A percentile compares a stretch with the other conserved stretches of the same genome.
Evolutionary conservation across 2,113 vertebrate genomes (phyloP).

Genomic region (Podarcis raffonei): DNA sequence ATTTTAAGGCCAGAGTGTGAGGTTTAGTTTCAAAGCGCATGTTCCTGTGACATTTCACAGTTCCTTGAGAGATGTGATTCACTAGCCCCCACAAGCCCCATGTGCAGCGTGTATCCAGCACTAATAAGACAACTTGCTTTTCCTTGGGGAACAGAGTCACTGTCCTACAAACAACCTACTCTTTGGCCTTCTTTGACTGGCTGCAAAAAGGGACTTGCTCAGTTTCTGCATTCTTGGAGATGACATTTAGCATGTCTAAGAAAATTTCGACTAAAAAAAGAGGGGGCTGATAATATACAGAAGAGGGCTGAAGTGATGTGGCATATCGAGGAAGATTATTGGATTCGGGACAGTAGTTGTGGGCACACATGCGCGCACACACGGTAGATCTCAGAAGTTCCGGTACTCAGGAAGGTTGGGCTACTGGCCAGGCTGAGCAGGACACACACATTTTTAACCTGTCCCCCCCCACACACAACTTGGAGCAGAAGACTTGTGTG

Average conservation of each 20-base stretch:
- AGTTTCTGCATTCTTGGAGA: not conserved
- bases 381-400: too few species aligned
- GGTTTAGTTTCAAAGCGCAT: not conserved
- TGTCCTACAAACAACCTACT: rapidly evolving
- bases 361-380: too few species aligned
- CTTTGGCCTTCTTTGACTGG: not conserved
- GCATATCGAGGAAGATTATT: not conserved
- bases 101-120: not conserved
- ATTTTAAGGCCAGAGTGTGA: not conserved
- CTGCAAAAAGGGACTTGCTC: not conserved
- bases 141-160: not conserved
- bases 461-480: too few species aligned
- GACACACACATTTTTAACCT: too few species aligned
- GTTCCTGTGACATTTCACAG: not conserved
- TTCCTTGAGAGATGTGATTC: constrained; percentile 21
- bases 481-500: too few species aligned
- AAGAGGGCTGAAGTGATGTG: not conserved
- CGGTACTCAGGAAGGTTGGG: too few species aligned
- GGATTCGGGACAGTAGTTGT: not conserved
- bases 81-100: not conserved
- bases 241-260: not conserved
- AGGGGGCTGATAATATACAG: too few species aligned
- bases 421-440: too few species aligned
- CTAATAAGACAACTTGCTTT: not conserved
- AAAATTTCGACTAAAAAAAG: not conserved